Evolutionary conservation across 2,797 vertebrate genomes (phyloP).

Genomic region (Sphaeramia orbicularis): DNA sequence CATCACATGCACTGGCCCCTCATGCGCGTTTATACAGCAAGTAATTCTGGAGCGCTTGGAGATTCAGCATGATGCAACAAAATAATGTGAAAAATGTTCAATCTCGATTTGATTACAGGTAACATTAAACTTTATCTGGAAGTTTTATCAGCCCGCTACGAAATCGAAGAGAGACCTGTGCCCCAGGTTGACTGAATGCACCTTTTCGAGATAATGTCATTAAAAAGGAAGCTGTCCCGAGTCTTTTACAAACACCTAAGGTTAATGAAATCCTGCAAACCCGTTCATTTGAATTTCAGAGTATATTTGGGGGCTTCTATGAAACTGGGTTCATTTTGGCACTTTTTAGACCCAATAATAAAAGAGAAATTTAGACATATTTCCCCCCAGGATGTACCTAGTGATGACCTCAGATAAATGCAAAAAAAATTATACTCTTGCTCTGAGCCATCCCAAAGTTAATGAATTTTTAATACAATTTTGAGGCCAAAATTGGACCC

Average conservation of each 20-base stretch:
- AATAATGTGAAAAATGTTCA: conserved; percentile 41
- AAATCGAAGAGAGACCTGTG: conserved; percentile 36
- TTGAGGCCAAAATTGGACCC: too few species aligned
- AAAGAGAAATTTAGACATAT: too few species aligned
- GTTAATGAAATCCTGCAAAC: not conserved
- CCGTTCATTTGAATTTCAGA: conserved; percentile 1
- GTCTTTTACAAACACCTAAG: conserved; percentile 37
- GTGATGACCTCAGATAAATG: too few species aligned
- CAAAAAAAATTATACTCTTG: too few species aligned
- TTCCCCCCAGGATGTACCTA: too few species aligned
- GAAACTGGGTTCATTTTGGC: too few species aligned
- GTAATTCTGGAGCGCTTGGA: conserved; percentile 22
- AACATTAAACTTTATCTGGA: conserved; percentile 49
- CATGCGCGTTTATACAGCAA: conserved; percentile 38
- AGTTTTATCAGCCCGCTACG: conserved; percentile 23
- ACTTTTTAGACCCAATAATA: too few species aligned
- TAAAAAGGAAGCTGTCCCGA: conserved; percentile 48
- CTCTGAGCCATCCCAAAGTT: too few species aligned
- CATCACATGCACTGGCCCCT: conserved; percentile 41
- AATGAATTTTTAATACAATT: too few species aligned
- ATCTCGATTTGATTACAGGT: conserved; percentile 60
- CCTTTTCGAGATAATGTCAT: conserved; percentile 69
- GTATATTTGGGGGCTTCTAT: not conserved
- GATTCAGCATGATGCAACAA: conserved; percentile 20
- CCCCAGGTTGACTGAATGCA: conserved; percentile 36